Percentiles rank a stretch among this genome's conserved stretches.
Evolutionary conservation across 2,797 vertebrate species (phyloP).

Genomic region (Sternotherus odoratus): DNA sequence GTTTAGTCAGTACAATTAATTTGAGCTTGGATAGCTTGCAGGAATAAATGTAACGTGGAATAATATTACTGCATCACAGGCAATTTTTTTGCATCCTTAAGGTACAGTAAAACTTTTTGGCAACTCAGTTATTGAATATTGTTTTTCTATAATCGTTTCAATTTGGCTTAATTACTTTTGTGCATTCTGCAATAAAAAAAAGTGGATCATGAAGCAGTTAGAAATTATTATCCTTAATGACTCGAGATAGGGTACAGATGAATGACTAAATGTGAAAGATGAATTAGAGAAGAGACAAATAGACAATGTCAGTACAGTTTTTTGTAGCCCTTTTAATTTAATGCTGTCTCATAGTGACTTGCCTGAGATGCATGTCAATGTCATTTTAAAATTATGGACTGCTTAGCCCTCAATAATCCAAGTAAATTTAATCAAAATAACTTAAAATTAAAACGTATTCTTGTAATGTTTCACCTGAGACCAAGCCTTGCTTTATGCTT

Average conservation of each 20-base stretch:
- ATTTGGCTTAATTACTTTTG: slow-evolving; percentile 77
- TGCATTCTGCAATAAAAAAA: slow-evolving; percentile 71
- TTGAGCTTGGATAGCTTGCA: slow-evolving; percentile 81
- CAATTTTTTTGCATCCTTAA: slow-evolving; percentile 74
- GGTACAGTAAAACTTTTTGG: slow-evolving; percentile 78
- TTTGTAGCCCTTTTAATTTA: slow-evolving; percentile 40
- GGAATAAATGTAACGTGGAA: slow-evolving; percentile 77
- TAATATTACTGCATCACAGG: slow-evolving; percentile 77
- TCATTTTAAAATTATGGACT: slow-evolving; percentile 21
- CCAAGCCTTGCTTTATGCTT: background rate
- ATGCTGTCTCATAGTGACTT: slow-evolving; percentile 7
- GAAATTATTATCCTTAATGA: slow-evolving; percentile 70
- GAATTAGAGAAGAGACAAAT: slow-evolving; percentile 42
- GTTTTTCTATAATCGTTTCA: slow-evolving; percentile 76
- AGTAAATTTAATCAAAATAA: slow-evolving; percentile 57
- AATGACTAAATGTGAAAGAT: slow-evolving; percentile 37
- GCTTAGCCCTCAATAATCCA: background rate
- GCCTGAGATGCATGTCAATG: background rate
- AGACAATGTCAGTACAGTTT: slow-evolving; percentile 25
- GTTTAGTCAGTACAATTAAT: slow-evolving; percentile 87
- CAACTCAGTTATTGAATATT: slow-evolving; percentile 71
- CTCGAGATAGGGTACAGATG: slow-evolving; percentile 21
- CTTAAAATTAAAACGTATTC: slow-evolving; percentile 23
- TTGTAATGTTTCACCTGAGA: slow-evolving; percentile 12
- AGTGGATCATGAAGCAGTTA: slow-evolving; percentile 62